Base-by-base conservation (phyloP, 2,113 vertebrate genomes). In the Laticauda laticaudata region DNA sequence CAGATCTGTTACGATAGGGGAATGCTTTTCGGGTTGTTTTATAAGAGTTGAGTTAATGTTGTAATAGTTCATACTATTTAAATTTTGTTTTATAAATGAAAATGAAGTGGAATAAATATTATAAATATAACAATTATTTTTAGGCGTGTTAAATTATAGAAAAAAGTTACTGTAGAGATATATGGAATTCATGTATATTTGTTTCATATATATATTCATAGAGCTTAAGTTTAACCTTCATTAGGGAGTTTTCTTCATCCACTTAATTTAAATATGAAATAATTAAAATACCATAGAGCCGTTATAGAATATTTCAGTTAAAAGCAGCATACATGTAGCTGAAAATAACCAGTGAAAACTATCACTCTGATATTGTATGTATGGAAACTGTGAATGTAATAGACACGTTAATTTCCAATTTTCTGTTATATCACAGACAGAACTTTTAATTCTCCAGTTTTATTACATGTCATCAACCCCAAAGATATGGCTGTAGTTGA, bases 81-180 rank as follows among this genome's bases (percentile, higher is more conserved):
- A 98, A 96, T 97, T 95, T 96, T 97, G 97, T 98, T 98, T 96
- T 97, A 98, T 98, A 98, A 98, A 97, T 97, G 97, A 95, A 96
- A 96, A 95, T 95, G 93, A 96, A 96, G 97, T 96, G 87, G 92
- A 97, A 98, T 97, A 98, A 98, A 97, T 97, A 95, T 95, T 98
- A 93, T 98, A 98, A 98, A 96, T 97, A 97, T 98, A 98, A 97
- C 97, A 97, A 98, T 98, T 98, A 98, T 98, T 98, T 98, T 97
- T 97, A 97, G 97, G 97, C 97, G 92, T 97, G 39, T 97, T 98
- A 98, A 98, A 97, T 98, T 98, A 98, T 97, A 98, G 98, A 97
- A 97, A 98, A 98, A 98, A 98, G 96, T 96, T 97, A 93, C 96
- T 97, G 90, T 97, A 97, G 98, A 96, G 96, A 97, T 97, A 95